These are phyloP conservation scores for Rallus limicola DNA, from an alignment of 2,113 vertebrate species.

Conservation along the genomic window DNA sequence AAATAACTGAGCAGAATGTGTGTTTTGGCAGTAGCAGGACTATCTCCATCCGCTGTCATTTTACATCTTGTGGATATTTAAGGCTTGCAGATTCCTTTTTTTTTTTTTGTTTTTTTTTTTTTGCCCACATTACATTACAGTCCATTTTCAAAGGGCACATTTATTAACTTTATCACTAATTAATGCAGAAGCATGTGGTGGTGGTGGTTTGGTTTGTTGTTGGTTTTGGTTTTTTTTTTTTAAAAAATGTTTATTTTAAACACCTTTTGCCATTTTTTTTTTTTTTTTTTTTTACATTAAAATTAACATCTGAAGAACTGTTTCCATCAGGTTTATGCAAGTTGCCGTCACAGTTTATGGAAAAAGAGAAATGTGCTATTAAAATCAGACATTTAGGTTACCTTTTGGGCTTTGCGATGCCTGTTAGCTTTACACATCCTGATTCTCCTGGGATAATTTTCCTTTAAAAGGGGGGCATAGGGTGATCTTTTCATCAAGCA, in stretches of 20 bases:
- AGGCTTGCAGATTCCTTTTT: conserved; percentile 63
- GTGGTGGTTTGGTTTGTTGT: too few species aligned
- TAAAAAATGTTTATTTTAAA: conserved; percentile 76
- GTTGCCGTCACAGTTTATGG: conserved; percentile 85
- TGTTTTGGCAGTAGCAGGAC: conserved; percentile 66
- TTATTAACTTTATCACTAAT: conserved; percentile 79
- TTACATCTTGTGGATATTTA: conserved; percentile 72
- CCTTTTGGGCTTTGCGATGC: conserved; percentile 92
- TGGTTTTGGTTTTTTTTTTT: background rate
- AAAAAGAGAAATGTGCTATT: conserved; percentile 88
- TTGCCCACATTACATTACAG: conserved; percentile 73
- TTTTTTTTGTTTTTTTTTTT: background rate
- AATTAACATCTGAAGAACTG: conserved; percentile 75
- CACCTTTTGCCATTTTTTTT: conserved; percentile 64
- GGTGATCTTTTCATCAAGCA: conserved; percentile 93
- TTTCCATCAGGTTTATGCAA: conserved; percentile 77
- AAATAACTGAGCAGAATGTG: conserved; percentile 72
- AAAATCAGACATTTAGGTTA: conserved; percentile 98
- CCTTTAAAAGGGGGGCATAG: conserved; percentile 89
- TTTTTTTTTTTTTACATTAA: conserved; percentile 69
- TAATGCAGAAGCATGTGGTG: conserved; percentile 76
- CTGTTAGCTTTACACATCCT: conserved; percentile 99
- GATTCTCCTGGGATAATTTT: conserved; percentile 95
- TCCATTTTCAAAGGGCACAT: conserved; percentile 73
- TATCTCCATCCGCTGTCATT: conserved; percentile 65